Evolutionary conservation across 2,113 vertebrate genomes (phyloP).

Genomic region (Bettongia penicillata): DNA sequence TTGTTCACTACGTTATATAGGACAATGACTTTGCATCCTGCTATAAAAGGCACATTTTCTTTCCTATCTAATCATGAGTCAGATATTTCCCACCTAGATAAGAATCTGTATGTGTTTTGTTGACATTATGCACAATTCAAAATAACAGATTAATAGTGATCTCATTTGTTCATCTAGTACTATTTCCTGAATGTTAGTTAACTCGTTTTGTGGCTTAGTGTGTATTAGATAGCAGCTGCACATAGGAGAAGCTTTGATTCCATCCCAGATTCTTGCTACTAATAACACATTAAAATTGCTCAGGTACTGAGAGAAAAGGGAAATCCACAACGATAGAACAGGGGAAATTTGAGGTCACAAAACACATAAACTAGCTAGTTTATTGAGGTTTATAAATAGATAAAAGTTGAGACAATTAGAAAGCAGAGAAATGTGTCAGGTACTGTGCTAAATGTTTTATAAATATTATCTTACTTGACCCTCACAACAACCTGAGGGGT

Average conservation of each 20-base stretch:
- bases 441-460: neutral
- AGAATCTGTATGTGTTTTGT: constrained; percentile 39
- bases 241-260: neutral
- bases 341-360: neutral
- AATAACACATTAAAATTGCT: neutral
- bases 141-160: neutral
- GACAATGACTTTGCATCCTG: constrained; percentile 42
- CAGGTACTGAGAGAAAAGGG: neutral
- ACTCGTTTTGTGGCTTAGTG: neutral
- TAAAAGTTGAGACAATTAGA: neutral
- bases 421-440: neutral
- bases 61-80: constrained; percentile 10
- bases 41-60: constrained; percentile 46
- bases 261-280: neutral
- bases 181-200: neutral
- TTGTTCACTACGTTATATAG: constrained; percentile 43
- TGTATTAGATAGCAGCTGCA: neutral
- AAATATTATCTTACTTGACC: neutral
- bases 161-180: neutral
- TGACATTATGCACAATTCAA: neutral
- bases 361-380: neutral
- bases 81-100: constrained; percentile 29
- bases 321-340: neutral
- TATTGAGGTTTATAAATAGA: neutral
- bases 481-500: neutral